Conservation (phyloP, 2,113 vertebrate species). For the zebrafish (Danio rerio) region GRCz12tu NC_133189.1:42194001-42194500, state of each 20-base stretch:
- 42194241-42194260: background rate
- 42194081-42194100: background rate
- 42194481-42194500: background rate
- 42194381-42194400: background rate
- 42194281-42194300: background rate
- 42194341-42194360: background rate
- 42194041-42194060: conserved; percentile 8
- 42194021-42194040: conserved; percentile 65
- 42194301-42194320: conserved; percentile 26
- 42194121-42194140: conserved; percentile 66
- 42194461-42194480: background rate
- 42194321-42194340: background rate
- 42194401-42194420: background rate
- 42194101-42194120: conserved; percentile 36
- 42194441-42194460: background rate
- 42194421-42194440: background rate
- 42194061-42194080: background rate
- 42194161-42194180: conserved; percentile 49
- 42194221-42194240: conserved; percentile 45
- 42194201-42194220: conserved; percentile 41
- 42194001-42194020: conserved; percentile 67
- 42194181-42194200: conserved; percentile 31
- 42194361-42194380: background rate
- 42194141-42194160: conserved; percentile 34
- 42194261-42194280: background rate